Conservation (phyloP, 2,113 vertebrate genomes). For the Gasterosteus aculeatus region DNA sequence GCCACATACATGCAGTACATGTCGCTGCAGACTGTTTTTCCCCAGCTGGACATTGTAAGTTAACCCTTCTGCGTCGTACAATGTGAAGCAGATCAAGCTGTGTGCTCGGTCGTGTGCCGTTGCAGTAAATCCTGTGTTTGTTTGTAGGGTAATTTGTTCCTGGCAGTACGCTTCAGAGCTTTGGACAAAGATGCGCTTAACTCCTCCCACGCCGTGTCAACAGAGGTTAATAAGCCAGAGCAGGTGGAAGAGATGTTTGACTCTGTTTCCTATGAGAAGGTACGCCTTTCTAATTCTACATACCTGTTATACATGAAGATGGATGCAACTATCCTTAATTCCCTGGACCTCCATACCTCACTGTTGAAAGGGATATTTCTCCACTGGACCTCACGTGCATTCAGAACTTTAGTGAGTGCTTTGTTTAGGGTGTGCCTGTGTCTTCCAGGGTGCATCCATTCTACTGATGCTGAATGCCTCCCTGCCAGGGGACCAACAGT, state of each 20-base stretch:
- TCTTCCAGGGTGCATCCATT: slow-evolving; percentile 89
- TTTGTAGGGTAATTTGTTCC: slow-evolving; percentile 88
- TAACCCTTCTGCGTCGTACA: neutral
- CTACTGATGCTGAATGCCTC: slow-evolving; percentile 91
- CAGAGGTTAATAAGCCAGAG: slow-evolving; percentile 85
- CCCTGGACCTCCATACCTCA: neutral
- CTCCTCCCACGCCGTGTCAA: slow-evolving; percentile 90
- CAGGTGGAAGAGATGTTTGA: slow-evolving; percentile 98
- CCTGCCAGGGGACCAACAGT: slow-evolving; percentile 83
- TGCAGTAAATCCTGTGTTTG: slow-evolving; percentile 26
- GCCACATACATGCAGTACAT: slow-evolving; percentile 95
- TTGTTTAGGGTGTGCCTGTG: slow-evolving; percentile 19
- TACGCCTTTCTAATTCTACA: slow-evolving; percentile 53
- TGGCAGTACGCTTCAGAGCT: slow-evolving; percentile 86
- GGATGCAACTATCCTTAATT: neutral
- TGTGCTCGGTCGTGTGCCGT: neutral
- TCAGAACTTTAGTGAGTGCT: neutral
- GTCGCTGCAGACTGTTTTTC: slow-evolving; percentile 84
- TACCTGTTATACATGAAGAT: neutral
- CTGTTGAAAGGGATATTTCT: neutral
- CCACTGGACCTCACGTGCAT: neutral
- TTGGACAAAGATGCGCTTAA: slow-evolving; percentile 90
- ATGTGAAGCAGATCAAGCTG: neutral
- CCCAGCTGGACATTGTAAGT: slow-evolving; percentile 87
- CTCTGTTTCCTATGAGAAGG: slow-evolving; percentile 94